Evolutionary conservation across 2,888 invertebrate species (phyloP).

Genomic region (Chesias legatella): DNA sequence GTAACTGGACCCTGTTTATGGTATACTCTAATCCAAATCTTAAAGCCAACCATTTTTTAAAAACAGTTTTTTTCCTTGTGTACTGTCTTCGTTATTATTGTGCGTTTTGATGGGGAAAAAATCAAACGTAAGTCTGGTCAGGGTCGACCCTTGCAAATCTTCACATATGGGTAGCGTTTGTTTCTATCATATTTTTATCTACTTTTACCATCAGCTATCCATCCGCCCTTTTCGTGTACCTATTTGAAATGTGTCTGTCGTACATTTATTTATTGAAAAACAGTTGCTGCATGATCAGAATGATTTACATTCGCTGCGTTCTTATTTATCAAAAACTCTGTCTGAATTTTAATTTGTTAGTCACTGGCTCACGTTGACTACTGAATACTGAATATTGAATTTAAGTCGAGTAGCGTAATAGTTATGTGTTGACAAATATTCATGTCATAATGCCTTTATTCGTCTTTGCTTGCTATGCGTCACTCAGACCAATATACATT

Average conservation of each 20-base stretch:
- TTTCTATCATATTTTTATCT: constrained; percentile 18
- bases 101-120: too few relatives aligned
- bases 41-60: too few relatives aligned
- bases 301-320: constrained; percentile 21
- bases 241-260: constrained; percentile 22
- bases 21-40: too few relatives aligned
- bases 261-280: constrained; percentile 10
- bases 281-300: constrained; percentile 25
- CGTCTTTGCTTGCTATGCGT: neutral
- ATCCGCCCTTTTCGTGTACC: constrained; percentile 27
- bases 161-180: constrained; percentile 31
- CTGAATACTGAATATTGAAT: constrained; percentile 10
- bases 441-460: constrained; percentile 2
- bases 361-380: constrained; percentile 18
- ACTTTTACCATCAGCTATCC: constrained; percentile 16
- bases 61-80: too few relatives aligned
- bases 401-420: neutral
- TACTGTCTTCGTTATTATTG: too few relatives aligned
- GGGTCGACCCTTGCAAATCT: constrained; percentile 13
- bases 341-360: constrained; percentile 20
- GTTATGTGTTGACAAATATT: constrained; percentile 4
- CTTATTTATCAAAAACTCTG: constrained; percentile 15
- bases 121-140: too few relatives aligned
- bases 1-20: too few relatives aligned
- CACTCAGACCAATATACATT: neutral